A percentile compares a stretch with the other conserved stretches of the same genome.
phyloP scores from a whole-genome alignment of 2,888 invertebrate genomes.

The Clostera curtula region DNA sequence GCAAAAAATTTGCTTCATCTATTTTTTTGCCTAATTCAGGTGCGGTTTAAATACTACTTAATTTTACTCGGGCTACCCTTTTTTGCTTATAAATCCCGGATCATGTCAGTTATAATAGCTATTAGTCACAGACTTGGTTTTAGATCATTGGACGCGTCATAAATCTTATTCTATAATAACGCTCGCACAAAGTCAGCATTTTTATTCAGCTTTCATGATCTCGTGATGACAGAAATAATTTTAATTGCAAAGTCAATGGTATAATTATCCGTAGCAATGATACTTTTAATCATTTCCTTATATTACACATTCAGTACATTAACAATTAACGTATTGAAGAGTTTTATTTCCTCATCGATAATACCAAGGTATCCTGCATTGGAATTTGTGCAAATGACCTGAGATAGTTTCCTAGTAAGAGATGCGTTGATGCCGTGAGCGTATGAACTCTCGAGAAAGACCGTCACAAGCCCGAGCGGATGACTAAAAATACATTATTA shows the following conservation, averaged over 20 bases:
- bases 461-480: conserved; percentile 49
- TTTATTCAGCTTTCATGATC: conserved; percentile 24
- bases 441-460: conserved; percentile 43
- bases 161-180: conserved; percentile 12
- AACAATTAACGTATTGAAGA: conserved; percentile 14
- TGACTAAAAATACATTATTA: conserved; percentile 68
- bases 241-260: conserved; percentile 48
- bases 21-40: conserved; percentile 16
- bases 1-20: conserved; percentile 13
- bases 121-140: conserved; percentile 16
- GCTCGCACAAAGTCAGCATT: neutral
- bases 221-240: conserved; percentile 41
- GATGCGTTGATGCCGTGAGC: conserved; percentile 25
- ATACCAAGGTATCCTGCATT: conserved; percentile 21
- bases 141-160: conserved; percentile 5
- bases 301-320: conserved; percentile 23
- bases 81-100: conserved; percentile 9
- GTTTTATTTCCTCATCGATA: conserved; percentile 23
- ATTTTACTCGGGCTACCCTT: conserved; percentile 21
- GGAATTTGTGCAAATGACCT: conserved; percentile 40
- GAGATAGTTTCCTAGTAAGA: conserved; percentile 56
- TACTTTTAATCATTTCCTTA: conserved; percentile 53
- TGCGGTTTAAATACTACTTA: conserved; percentile 21
- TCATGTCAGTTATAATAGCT: conserved; percentile 8
- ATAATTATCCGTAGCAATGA: conserved; percentile 46